phyloP scores from a whole-genome alignment of 2,888 invertebrate species.

The Hyalella azteca region DNA sequence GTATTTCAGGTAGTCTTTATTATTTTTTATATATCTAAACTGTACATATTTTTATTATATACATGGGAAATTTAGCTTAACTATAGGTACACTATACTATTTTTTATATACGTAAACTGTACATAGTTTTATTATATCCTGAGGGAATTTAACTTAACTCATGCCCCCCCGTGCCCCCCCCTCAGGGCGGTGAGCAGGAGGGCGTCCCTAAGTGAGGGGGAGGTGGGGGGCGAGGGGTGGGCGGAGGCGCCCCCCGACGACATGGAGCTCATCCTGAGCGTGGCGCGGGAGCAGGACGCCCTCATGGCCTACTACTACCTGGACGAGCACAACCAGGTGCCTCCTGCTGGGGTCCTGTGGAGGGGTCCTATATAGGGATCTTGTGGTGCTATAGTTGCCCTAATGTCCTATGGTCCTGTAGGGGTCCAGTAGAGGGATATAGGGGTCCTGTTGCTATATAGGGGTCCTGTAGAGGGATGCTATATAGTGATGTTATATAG shows the following conservation, averaged over 20 bases:
- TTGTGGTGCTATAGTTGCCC: neutral
- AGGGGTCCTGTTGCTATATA: neutral
- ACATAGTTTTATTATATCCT: too few species aligned
- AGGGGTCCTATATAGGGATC: neutral
- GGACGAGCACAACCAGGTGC: conserved; percentile 81
- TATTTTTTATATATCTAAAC: too few species aligned
- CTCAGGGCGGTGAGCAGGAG: neutral
- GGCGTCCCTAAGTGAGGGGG: neutral
- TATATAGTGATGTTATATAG: neutral
- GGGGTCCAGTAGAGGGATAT: neutral
- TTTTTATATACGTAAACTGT: too few species aligned
- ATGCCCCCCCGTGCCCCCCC: neutral
- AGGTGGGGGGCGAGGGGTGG: neutral
- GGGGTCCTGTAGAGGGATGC: neutral
- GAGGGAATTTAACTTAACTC: too few species aligned
- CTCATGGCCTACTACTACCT: conserved; percentile 90
- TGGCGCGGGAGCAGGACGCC: conserved; percentile 85
- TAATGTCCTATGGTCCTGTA: too few species aligned
- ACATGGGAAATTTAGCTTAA: too few species aligned
- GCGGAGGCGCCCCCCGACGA: conserved; percentile 63
- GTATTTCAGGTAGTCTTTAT: too few species aligned
- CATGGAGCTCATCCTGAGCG: conserved; percentile 69
- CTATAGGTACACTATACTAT: too few species aligned
- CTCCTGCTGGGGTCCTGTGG: neutral
- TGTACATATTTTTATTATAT: too few species aligned